Conservation (phyloP, 2,797 vertebrate genomes). For the Silurus aristotelis region DNA sequence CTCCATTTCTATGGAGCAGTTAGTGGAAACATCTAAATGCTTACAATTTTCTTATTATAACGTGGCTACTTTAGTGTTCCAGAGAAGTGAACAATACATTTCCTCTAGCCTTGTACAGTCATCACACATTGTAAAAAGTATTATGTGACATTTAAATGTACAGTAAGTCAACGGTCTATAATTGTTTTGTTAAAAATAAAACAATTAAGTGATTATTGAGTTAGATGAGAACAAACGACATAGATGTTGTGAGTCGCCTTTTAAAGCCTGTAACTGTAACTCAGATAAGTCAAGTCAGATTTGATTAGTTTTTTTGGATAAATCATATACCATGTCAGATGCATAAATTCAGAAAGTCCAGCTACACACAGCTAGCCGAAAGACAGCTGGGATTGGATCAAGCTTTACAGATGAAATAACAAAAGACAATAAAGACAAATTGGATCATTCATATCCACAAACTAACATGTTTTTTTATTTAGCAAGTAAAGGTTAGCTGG, state of each 20-base stretch:
- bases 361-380: background rate
- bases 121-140: background rate
- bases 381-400: background rate
- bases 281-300: background rate
- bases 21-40: constrained; percentile 14
- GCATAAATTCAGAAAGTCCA: background rate
- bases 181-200: constrained; percentile 13
- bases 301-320: background rate
- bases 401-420: no score
- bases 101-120: constrained; percentile 21
- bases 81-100: constrained; percentile 34
- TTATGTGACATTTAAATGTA: background rate
- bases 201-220: background rate
- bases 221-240: background rate
- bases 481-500: background rate
- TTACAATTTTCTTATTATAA: constrained; percentile 22
- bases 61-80: background rate
- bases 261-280: background rate
- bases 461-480: background rate
- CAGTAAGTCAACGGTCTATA: background rate
- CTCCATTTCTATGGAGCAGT: background rate
- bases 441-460: background rate
- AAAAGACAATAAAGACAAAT: background rate
- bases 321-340: background rate
- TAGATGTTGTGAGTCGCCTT: background rate